Base-by-base conservation (phyloP, 2,797 vertebrate species). In the Alfaro cultratus region DNA sequence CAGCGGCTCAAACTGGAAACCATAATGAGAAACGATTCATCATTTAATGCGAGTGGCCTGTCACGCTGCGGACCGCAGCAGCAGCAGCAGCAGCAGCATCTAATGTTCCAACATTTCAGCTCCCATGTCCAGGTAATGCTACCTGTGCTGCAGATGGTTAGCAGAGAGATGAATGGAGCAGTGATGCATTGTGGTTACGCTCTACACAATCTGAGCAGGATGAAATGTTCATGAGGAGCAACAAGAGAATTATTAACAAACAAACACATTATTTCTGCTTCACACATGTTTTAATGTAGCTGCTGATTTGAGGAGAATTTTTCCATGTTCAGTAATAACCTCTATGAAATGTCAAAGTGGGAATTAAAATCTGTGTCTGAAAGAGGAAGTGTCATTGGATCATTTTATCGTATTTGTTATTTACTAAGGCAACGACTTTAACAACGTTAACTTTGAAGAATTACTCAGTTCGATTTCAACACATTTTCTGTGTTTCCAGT, bases 21-120 rank as follows among this genome's bases (percentile, higher is more conserved):
- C 64, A 60, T 92, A 91, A 93, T 92, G 85, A 89, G 81, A 89
- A 91, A 77, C 87, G 68, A 88, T 93, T 90, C 80, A 93, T 93
- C 88, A 91, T 77, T 73, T 72, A 73, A 80, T 74, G 70, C 79
- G 75, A 72, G 77, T 46, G 3, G 84, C 79, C 83, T 85, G 86
- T 89, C 86, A 57, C 26, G 78, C 84, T 87, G 82, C 85, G 84
- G 87, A 91, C 82, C 83, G 45, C 84, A 49, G 16, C 16, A 49
- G 82, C 76, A 71, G 74, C 53, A 47, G 46, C 46, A 47, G 81
- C 78, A 71, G 74, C 51, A 47, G 15, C 4, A 18, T 83, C 80
- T 79, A 74, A 80, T 74, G 53, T 83, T 83, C 78, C 51, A 73
- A 79, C 82, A 46, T 74, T 82, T 78, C 73, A 81, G 81, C 80